phyloP scores from a whole-genome alignment of 1,140 invertebrate species.

The Plodia interpunctella region DNA sequence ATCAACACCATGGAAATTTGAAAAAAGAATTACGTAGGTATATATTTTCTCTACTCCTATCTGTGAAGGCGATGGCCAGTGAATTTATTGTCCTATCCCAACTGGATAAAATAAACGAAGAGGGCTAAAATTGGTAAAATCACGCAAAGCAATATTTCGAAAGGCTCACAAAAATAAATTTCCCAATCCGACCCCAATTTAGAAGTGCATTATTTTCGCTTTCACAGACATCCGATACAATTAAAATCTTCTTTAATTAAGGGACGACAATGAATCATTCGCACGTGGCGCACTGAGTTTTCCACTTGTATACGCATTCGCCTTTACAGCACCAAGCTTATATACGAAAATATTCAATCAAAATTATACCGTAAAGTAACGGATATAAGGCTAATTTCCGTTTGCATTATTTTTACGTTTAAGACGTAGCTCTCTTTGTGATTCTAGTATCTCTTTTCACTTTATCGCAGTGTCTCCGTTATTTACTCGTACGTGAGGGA shows the following conservation, averaged over 20 bases:
- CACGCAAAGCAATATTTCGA: constrained; percentile 66
- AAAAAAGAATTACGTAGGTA: too few relatives aligned
- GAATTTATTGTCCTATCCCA: not conserved
- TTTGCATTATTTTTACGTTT: constrained; percentile 22
- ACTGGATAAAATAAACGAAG: constrained; percentile 1
- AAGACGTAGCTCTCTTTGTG: constrained; percentile 35
- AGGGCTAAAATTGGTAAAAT: constrained; percentile 20
- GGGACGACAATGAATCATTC: constrained; percentile 76
- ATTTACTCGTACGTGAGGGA: constrained; percentile 73
- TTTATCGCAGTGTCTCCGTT: constrained; percentile 70
- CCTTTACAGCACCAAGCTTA: constrained; percentile 39
- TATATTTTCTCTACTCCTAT: too few relatives aligned
- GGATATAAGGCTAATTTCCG: constrained; percentile 35
- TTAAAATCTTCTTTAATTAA: constrained; percentile 79
- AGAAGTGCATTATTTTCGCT: constrained; percentile 76
- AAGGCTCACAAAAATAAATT: constrained; percentile 69
- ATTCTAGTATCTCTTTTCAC: constrained; percentile 68
- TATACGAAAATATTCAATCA: constrained; percentile 26
- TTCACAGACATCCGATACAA: constrained; percentile 77
- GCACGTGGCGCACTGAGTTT: constrained; percentile 77
- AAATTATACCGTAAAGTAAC: constrained; percentile 33
- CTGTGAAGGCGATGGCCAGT: not conserved
- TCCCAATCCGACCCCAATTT: constrained; percentile 69
- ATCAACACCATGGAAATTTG: not conserved
- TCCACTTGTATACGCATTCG: constrained; percentile 63